phyloP scores from a whole-genome alignment of 92 coral and sea anemone species.

The Palythoa caribaeorum region DNA sequence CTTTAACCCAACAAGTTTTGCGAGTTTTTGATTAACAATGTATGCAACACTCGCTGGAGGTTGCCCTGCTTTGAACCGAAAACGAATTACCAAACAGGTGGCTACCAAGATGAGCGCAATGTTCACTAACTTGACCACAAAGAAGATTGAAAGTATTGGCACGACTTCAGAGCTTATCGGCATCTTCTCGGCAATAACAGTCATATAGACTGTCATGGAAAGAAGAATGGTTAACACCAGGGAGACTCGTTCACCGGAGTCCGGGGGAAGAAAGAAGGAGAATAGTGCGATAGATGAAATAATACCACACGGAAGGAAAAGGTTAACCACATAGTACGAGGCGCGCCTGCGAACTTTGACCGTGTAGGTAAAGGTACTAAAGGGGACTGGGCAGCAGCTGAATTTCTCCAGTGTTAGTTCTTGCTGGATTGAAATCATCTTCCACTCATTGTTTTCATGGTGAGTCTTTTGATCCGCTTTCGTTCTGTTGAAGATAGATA shows the following conservation, averaged over 20 bases:
- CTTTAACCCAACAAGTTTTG: constrained; percentile 3
- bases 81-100: constrained; percentile 22
- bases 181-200: constrained; percentile 45
- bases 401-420: neutral
- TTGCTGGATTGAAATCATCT: neutral
- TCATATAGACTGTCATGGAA: constrained; percentile 58
- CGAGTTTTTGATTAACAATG: neutral
- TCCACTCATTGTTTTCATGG: constrained; percentile 49
- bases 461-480: too few species aligned
- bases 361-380: constrained; percentile 5
- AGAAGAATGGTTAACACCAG: constrained; percentile 50
- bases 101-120: constrained; percentile 40
- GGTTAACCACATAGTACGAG: constrained; percentile 39
- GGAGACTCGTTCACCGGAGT: constrained; percentile 57
- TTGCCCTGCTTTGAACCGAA: neutral
- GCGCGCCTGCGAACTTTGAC: constrained; percentile 33
- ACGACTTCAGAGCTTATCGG: constrained; percentile 54
- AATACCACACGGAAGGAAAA: constrained; percentile 51
- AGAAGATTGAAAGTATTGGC: constrained; percentile 43
- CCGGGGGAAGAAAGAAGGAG: constrained; percentile 48
- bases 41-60: neutral
- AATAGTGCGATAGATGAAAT: constrained; percentile 37
- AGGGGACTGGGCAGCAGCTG: neutral
- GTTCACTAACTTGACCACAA: constrained; percentile 23
- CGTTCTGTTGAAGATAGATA: too few species aligned